phyloP scores from a whole-genome alignment of 2,888 invertebrate species.

The Rhagium mordax region DNA sequence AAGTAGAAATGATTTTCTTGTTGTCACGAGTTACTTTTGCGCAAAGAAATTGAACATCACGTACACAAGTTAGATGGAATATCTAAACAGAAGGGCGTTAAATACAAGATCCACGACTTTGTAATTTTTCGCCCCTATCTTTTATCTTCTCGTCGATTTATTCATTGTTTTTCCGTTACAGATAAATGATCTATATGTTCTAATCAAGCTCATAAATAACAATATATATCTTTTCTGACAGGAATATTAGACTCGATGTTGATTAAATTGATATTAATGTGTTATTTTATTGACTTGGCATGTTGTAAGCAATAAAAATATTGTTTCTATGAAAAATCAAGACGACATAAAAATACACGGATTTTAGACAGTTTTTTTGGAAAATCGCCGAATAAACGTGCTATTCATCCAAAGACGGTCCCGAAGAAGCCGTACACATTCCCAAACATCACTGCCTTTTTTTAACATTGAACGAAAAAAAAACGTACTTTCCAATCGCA shows the following conservation, averaged over 20 bases:
- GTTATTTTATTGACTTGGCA: conserved; percentile 34
- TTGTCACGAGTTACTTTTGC: too few relatives aligned
- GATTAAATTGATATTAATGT: conserved; percentile 44
- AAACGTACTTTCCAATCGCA: too few relatives aligned
- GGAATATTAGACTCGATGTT: conserved; percentile 36
- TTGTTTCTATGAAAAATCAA: background rate
- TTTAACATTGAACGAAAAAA: too few relatives aligned
- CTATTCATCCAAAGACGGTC: too few relatives aligned
- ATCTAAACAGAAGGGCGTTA: too few relatives aligned
- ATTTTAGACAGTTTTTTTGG: background rate
- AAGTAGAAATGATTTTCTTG: too few relatives aligned
- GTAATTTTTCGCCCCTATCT: background rate
- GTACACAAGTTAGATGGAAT: too few relatives aligned
- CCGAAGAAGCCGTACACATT: too few relatives aligned
- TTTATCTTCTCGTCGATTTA: background rate
- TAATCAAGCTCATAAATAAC: conserved; percentile 31
- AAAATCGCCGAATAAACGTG: too few relatives aligned
- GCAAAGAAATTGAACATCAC: too few relatives aligned
- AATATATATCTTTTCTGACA: conserved; percentile 42
- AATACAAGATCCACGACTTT: background rate
- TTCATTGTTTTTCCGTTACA: background rate
- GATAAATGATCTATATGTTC: background rate
- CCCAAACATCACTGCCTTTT: too few relatives aligned
- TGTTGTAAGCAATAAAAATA: conserved; percentile 17
- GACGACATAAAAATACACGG: background rate